Base-by-base conservation (phyloP, 2,113 vertebrate species). In the Rhynchomys soricoides region DNA sequence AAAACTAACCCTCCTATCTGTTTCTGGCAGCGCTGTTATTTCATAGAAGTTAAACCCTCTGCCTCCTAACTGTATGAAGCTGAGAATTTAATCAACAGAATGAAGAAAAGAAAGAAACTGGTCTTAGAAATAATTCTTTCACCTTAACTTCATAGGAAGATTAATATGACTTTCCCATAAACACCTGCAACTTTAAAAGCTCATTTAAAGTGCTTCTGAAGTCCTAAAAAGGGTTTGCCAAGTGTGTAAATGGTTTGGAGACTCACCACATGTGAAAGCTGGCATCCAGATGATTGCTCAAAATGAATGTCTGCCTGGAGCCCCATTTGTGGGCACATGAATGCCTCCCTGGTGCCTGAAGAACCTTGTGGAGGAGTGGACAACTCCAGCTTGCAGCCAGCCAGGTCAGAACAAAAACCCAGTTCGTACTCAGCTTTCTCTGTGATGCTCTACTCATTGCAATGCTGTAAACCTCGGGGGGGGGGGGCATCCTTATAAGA, bases 71-170 rank as follows among this genome's bases (percentile, higher is more conserved):
- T 73, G 0, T 37, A 86, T 48, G 77, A 93, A 91, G 15, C 82
- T 62, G 37, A 75, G 55, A 70, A 85, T 79, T 43, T 70, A 94
- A 88, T 78, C 88, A 88, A 94, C 82, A 93, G 71, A 85, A 34
- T 34, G 40, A 89, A 81, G 48, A 45, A 91, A 82, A 68, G 62
- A 86, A 50, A 6, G 31, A 64, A 88, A 77, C 68, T 59, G 71
- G 90, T 90, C 66, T 59, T 83, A 43, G 77, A 91, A 89, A 79
- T 55, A 79, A 95, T n/a, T 55, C 50, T 43, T 9, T 83, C 81
- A 90, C 34, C 66, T 48, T 93, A 91, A 83, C 68, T 90, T 70
- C 89, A 82, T 31, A 93, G 78, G 13, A 66, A 62, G 89, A 89
- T 73, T 85, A 64, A 85, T 78, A 52, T 70, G 55, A 37, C 29